Evolutionary conservation across 2,888 invertebrate species (phyloP).

Genomic region (Pyralis farinalis): DNA sequence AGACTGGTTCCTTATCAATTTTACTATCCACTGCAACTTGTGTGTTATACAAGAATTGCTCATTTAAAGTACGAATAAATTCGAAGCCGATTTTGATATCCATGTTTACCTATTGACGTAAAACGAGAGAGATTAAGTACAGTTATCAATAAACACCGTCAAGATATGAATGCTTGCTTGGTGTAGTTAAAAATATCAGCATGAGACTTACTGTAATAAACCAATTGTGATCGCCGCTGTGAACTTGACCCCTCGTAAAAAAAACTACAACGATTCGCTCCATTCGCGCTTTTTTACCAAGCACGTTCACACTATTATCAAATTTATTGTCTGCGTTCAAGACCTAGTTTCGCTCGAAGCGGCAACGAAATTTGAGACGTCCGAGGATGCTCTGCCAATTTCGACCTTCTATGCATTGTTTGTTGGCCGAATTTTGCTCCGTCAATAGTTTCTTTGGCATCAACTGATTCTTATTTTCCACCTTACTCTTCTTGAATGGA

Average conservation of each 20-base stretch:
- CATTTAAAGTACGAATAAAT: no score
- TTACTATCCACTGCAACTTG: no score
- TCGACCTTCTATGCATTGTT: slow-evolving; percentile 1
- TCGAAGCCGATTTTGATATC: no score
- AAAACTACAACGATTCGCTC: slow-evolving; percentile 39
- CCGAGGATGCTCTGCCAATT: slow-evolving; percentile 2
- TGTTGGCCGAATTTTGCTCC: slow-evolving; percentile 26
- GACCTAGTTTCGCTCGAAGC: slow-evolving; percentile 16
- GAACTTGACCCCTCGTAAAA: slow-evolving; percentile 64
- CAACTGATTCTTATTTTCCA: slow-evolving; percentile 56
- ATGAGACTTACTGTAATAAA: slow-evolving; percentile 38
- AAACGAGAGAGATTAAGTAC: not conserved
- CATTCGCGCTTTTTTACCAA: slow-evolving; percentile 30
- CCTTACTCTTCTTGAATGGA: slow-evolving; percentile 63
- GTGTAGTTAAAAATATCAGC: slow-evolving; percentile 23
- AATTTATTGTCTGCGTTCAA: slow-evolving; percentile 24
- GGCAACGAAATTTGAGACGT: slow-evolving; percentile 4
- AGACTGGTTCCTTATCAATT: no score
- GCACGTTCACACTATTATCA: slow-evolving; percentile 22
- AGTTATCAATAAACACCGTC: not conserved
- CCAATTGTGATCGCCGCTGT: slow-evolving; percentile 46
- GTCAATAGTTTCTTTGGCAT: slow-evolving; percentile 25
- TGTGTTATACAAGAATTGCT: no score
- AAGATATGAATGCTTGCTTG: no score
- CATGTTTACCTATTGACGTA: not conserved